phyloP scores from a whole-genome alignment of 2,888 invertebrate genomes.

The Tenthredo amoena region DNA sequence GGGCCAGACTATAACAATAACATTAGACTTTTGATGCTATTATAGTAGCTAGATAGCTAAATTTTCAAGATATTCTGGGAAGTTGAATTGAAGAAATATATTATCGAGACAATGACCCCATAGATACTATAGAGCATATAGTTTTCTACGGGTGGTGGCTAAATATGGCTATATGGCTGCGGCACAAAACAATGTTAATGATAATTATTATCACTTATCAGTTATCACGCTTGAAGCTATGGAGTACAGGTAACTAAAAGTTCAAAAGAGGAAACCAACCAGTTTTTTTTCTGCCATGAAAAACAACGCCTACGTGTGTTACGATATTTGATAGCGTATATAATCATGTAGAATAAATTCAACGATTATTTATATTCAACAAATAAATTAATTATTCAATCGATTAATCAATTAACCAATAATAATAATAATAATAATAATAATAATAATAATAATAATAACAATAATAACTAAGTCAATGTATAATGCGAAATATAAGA shows the following conservation, averaged over 20 bases:
- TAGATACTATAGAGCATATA: slow-evolving; percentile 17
- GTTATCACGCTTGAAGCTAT: slow-evolving; percentile 63
- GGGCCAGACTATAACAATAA: slow-evolving; percentile 11
- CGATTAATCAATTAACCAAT: background rate
- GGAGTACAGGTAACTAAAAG: slow-evolving; percentile 61
- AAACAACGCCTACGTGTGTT: background rate
- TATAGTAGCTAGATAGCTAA: background rate
- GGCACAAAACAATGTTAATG: slow-evolving; percentile 63
- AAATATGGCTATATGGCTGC: slow-evolving; percentile 59
- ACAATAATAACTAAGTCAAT: background rate
- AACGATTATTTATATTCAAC: slow-evolving; percentile 45
- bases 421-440: background rate
- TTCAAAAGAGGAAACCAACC: slow-evolving; percentile 5
- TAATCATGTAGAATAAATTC: background rate
- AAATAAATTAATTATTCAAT: background rate
- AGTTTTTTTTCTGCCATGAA: background rate
- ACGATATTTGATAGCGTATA: background rate
- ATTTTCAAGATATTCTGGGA: background rate
- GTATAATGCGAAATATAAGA: background rate
- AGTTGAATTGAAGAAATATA: slow-evolving; percentile 15
- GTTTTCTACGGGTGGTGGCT: background rate
- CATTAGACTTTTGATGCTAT: background rate
- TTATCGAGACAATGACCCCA: background rate
- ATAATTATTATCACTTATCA: slow-evolving; percentile 58
- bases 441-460: slow-evolving; percentile 3